Evolutionary conservation across 2,888 invertebrate genomes (phyloP).

Genomic region (Pollenia amentaria): DNA sequence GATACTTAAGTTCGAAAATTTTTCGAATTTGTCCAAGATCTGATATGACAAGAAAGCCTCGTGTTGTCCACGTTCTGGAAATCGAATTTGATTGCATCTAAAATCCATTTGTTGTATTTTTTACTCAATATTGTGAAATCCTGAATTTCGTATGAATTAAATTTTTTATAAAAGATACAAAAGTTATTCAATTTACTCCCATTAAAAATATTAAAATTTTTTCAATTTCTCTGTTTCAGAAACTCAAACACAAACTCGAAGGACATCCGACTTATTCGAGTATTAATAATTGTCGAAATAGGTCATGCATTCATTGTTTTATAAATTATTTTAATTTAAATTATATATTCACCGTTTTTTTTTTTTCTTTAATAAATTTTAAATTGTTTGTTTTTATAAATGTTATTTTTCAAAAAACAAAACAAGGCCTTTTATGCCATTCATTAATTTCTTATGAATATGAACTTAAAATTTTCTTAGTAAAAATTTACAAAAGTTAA

Average conservation of each 20-base stretch:
- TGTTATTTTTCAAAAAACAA: constrained; percentile 13
- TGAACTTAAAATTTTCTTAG: constrained; percentile 21
- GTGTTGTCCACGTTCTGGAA: no score
- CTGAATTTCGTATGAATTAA: no score
- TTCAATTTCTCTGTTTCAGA: no score
- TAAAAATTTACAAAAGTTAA: background rate
- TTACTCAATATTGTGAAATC: no score
- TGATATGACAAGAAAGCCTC: no score
- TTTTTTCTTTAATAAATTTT: background rate
- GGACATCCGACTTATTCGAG: no score
- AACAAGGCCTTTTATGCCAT: constrained; percentile 16
- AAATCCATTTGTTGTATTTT: no score
- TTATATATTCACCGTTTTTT: constrained; percentile 51
- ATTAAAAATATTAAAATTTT: no score
- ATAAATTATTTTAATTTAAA: constrained; percentile 47
- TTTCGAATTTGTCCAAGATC: background rate
- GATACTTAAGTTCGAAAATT: no score
- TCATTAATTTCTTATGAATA: constrained; percentile 21
- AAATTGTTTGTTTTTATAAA: background rate
- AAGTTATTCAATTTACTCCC: no score
- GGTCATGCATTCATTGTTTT: background rate
- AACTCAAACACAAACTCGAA: no score
- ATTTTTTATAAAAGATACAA: no score
- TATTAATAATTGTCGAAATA: background rate
- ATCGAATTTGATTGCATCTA: background rate